phyloP scores from a whole-genome alignment of 2,113 vertebrate genomes.

The Nanorana parkeri region DNA sequence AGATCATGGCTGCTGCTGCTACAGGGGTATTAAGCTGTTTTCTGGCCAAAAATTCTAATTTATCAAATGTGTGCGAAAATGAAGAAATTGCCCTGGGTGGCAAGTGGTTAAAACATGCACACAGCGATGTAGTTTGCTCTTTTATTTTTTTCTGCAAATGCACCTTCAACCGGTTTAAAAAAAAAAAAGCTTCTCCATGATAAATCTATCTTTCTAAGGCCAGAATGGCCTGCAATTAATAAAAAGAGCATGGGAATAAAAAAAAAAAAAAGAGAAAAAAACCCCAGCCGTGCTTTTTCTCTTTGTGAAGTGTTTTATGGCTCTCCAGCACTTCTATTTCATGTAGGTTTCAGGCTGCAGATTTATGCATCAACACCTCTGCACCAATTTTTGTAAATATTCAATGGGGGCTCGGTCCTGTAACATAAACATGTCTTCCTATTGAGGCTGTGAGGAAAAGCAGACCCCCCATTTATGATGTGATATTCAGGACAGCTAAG shows the following conservation, averaged over 20 bases:
- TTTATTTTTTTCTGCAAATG: not conserved
- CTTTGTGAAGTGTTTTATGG: conserved; percentile 68
- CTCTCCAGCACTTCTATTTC: conserved; percentile 72
- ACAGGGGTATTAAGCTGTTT: too few relatives aligned
- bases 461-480: conserved; percentile 81
- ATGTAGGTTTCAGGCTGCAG: conserved; percentile 74
- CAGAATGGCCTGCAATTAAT: conserved; percentile 41
- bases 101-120: too few relatives aligned
- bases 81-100: too few relatives aligned
- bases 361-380: conserved; percentile 81
- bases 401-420: conserved; percentile 75
- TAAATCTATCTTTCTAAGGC: conserved; percentile 31
- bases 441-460: conserved; percentile 79
- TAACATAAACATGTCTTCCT: conserved; percentile 76
- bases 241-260: conserved; percentile 35
- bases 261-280: too few relatives aligned
- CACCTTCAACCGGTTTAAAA: not conserved
- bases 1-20: too few relatives aligned
- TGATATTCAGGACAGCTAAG: conserved; percentile 72
- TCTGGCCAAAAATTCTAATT: too few relatives aligned
- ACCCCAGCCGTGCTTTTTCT: conserved; percentile 68
- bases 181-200: conserved; percentile 17
- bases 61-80: too few relatives aligned
- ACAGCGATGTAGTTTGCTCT: too few relatives aligned
- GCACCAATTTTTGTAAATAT: conserved; percentile 84